These are phyloP conservation scores for Lophura nycthemera DNA, from an alignment of 2,113 vertebrate species.

Conservation along the genomic window DNA sequence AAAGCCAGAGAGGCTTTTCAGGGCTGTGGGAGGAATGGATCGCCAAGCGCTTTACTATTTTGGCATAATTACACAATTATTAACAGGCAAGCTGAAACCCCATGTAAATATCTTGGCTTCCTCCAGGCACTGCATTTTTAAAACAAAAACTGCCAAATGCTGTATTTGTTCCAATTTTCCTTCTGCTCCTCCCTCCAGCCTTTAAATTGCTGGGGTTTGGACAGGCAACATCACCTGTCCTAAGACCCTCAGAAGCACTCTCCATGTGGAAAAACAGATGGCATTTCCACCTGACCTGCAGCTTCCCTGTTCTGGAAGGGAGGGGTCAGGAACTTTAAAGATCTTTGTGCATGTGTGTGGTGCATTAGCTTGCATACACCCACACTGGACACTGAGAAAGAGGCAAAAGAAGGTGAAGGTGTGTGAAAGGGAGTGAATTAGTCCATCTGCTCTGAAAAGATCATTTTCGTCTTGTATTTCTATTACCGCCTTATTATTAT, in stretches of 20 bases:
- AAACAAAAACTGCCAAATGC: slow-evolving; percentile 46
- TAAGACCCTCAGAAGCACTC: not conserved
- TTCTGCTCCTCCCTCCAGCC: not conserved
- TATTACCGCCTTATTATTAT: not conserved
- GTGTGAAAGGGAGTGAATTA: slow-evolving; percentile 41
- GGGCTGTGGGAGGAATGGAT: not conserved
- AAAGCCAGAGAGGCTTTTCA: not conserved
- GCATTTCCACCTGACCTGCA: not conserved
- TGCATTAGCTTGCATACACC: slow-evolving; percentile 47
- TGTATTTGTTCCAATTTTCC: slow-evolving; percentile 32
- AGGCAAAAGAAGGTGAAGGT: not conserved
- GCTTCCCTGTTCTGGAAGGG: not conserved
- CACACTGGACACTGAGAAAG: slow-evolving; percentile 30
- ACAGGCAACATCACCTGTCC: not conserved
- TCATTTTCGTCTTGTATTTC: not conserved
- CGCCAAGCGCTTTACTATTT: slow-evolving; percentile 25
- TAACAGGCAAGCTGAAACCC: slow-evolving; percentile 38
- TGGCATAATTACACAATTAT: slow-evolving; percentile 42
- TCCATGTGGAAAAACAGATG: not conserved
- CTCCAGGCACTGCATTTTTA: slow-evolving; percentile 28
- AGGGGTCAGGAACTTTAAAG: not conserved
- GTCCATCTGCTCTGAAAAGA: slow-evolving; percentile 27
- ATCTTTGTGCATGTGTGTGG: not conserved
- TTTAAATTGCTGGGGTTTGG: not conserved
- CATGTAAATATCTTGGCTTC: slow-evolving; percentile 27